Evolutionary conservation across 2,113 vertebrate species (phyloP).

Genomic region (Astatoreochromis straeleni): DNA sequence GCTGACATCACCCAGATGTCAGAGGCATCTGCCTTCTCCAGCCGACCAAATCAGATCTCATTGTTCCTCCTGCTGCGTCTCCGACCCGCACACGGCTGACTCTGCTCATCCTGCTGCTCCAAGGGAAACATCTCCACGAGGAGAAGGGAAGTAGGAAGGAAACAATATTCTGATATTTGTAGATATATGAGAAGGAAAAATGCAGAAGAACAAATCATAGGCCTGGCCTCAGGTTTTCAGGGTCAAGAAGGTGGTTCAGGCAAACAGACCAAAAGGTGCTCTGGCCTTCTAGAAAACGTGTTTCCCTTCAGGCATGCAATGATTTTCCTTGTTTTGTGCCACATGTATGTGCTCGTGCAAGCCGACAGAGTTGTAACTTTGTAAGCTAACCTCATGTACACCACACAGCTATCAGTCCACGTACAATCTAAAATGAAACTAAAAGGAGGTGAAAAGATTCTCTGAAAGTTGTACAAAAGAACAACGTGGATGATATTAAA

Average conservation of each 20-base stretch:
- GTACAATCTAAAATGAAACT: neutral
- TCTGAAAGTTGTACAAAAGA: neutral
- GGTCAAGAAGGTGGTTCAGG: neutral
- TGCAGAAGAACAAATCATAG: neutral
- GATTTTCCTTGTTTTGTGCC: neutral
- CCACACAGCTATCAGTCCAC: neutral
- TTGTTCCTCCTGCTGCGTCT: slow-evolving; percentile 1
- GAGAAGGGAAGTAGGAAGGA: neutral
- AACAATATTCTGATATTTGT: neutral
- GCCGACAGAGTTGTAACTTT: neutral
- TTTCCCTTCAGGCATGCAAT: neutral
- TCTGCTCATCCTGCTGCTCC: neutral
- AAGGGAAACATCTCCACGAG: neutral
- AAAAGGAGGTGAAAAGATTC: neutral
- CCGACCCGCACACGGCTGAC: neutral
- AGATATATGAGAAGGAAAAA: neutral
- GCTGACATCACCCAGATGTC: slow-evolving; percentile 74
- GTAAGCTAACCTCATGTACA: neutral
- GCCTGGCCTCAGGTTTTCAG: neutral
- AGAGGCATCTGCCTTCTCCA: slow-evolving; percentile 64
- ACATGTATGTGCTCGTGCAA: neutral
- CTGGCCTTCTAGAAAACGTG: neutral
- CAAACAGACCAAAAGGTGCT: neutral
- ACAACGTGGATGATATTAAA: neutral
- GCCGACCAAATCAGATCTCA: neutral